Conservation (phyloP, 1,140 invertebrate genomes). For the Sminthurides bifidus region DNA sequence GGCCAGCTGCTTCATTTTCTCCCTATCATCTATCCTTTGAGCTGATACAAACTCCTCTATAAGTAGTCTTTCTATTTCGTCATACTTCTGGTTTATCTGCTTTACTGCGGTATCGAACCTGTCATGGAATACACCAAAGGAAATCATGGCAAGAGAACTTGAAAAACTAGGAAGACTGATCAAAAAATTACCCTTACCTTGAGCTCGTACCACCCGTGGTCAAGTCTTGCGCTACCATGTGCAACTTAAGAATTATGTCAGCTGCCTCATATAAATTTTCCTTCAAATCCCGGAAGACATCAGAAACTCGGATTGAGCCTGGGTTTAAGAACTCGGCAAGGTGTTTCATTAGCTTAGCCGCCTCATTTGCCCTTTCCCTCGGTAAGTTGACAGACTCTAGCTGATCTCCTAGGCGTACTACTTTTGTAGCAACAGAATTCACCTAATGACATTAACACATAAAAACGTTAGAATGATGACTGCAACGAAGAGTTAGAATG, state of each 20-base stretch:
- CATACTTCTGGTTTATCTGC: slow-evolving; percentile 87
- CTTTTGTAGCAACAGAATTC: slow-evolving; percentile 91
- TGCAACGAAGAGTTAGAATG: not conserved
- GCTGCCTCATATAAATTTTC: slow-evolving; percentile 82
- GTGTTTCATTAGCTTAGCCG: slow-evolving; percentile 84
- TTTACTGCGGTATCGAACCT: slow-evolving; percentile 78
- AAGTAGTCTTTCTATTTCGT: slow-evolving; percentile 80
- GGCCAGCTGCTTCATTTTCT: slow-evolving; percentile 86
- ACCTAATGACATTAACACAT: slow-evolving; percentile 45
- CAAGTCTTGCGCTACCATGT: slow-evolving; percentile 89
- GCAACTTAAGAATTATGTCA: slow-evolving; percentile 96
- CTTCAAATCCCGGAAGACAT: slow-evolving; percentile 70
- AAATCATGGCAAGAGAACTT: not conserved
- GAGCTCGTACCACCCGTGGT: slow-evolving; percentile 45
- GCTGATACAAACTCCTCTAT: slow-evolving; percentile 92
- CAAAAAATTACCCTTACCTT: slow-evolving; percentile 43
- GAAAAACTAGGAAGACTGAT: not conserved
- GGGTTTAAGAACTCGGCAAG: slow-evolving; percentile 83
- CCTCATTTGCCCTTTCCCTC: slow-evolving; percentile 81
- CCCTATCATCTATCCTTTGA: slow-evolving; percentile 66
- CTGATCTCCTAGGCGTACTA: slow-evolving; percentile 93
- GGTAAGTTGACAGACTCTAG: slow-evolving; percentile 93
- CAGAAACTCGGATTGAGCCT: slow-evolving; percentile 62
- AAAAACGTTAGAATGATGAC: not conserved
- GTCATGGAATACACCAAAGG: slow-evolving; percentile 25